Conservation (phyloP, 2,797 vertebrate genomes). For the Eulemur mongoz region DNA sequence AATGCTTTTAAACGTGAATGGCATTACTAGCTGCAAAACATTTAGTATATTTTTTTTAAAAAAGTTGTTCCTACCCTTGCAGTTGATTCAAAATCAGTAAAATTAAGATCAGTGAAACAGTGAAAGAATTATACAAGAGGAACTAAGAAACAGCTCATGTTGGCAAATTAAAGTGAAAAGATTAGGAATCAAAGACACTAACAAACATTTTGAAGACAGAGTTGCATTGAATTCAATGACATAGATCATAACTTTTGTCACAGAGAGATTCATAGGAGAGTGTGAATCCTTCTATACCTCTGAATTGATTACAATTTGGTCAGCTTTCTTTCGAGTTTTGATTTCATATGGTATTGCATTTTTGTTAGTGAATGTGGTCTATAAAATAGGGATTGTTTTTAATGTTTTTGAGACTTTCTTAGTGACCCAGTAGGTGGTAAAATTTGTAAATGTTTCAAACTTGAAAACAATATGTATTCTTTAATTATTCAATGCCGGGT, state of each 20-base stretch:
- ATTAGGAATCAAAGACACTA: neutral
- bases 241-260: neutral
- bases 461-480: constrained; percentile 8
- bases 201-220: neutral
- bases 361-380: neutral
- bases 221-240: neutral
- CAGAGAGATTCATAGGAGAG: neutral
- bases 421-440: neutral
- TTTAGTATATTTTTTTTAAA: neutral
- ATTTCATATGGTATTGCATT: neutral
- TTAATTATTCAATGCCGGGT: neutral
- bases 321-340: neutral
- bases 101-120: neutral
- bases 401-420: neutral
- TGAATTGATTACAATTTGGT: neutral
- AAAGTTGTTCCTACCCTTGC: neutral
- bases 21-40: neutral
- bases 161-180: constrained; percentile 2
- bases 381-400: neutral
- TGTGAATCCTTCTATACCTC: neutral
- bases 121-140: neutral
- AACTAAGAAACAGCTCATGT: neutral
- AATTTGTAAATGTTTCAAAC: constrained; percentile 5
- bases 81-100: neutral
- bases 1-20: neutral